Conservation (phyloP, 2,797 vertebrate genomes). For the Myotis planiceps region DNA sequence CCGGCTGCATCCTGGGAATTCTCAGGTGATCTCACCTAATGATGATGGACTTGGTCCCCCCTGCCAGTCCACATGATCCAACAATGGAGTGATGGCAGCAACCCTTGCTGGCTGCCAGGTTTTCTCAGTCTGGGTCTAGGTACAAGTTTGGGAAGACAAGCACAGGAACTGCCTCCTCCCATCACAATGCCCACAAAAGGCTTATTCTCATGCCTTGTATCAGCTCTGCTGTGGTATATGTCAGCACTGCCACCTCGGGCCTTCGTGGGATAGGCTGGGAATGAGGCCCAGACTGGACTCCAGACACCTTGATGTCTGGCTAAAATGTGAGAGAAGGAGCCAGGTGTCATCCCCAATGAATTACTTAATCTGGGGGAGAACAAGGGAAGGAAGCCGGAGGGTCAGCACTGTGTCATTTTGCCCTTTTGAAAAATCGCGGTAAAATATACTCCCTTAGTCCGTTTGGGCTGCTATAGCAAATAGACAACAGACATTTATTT, state of each 20-base stretch:
- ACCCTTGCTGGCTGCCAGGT: background rate
- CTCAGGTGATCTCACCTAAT: background rate
- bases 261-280: background rate
- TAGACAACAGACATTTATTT: background rate
- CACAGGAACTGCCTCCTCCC: background rate
- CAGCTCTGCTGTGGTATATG: background rate
- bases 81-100: background rate
- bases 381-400: background rate
- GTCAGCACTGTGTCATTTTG: background rate
- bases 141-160: background rate
- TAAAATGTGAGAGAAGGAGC: background rate
- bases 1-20: background rate
- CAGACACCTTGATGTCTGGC: rapidly evolving
- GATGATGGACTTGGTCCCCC: background rate
- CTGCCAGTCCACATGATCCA: no score
- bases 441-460: background rate
- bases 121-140: background rate
- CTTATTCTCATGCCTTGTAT: background rate
- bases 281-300: background rate
- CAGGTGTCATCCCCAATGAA: background rate
- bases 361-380: background rate
- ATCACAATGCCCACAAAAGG: no score
- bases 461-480: background rate
- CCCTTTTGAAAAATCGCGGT: background rate
- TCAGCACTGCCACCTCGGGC: background rate